Percentiles rank a stretch among this genome's conserved stretches.
These are phyloP conservation scores for Ictidomys tridecemlineatus DNA, from an alignment of 2,113 vertebrate genomes.

Conservation along the genomic window DNA sequence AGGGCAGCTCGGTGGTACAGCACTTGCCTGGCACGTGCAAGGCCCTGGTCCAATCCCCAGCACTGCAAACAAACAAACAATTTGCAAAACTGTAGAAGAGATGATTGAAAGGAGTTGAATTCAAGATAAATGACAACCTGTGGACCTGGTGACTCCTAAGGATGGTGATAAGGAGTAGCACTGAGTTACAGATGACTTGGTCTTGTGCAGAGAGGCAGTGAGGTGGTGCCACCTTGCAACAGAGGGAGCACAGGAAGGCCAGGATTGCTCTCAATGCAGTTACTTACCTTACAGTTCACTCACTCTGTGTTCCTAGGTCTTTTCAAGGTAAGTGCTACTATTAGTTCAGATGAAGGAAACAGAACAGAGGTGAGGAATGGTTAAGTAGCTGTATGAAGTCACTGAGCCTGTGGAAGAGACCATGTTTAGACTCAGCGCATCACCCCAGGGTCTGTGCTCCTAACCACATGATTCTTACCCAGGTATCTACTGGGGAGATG, in stretches of 20 bases:
- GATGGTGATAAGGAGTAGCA: neutral
- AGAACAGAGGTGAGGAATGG: neutral
- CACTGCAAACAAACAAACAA: too few species aligned
- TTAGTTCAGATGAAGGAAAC: neutral
- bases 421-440: neutral
- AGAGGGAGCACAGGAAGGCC: neutral
- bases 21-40: too few species aligned
- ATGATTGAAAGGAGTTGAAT: neutral
- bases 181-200: too few species aligned
- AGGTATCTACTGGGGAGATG: too few species aligned
- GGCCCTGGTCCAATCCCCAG: too few species aligned
- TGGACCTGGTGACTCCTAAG: neutral
- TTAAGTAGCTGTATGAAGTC: neutral
- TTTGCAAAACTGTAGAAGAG: neutral
- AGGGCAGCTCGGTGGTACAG: too few species aligned
- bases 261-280: neutral
- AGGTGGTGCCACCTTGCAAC: neutral
- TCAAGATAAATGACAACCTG: neutral
- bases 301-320: neutral
- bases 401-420: neutral
- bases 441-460: neutral
- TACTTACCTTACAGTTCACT: neutral
- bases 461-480: neutral
- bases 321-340: neutral
- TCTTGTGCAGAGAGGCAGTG: neutral